Conservation (phyloP, 2,113 vertebrate genomes). For the crab-eating macaque (Macaca fascicularis) region DNA sequence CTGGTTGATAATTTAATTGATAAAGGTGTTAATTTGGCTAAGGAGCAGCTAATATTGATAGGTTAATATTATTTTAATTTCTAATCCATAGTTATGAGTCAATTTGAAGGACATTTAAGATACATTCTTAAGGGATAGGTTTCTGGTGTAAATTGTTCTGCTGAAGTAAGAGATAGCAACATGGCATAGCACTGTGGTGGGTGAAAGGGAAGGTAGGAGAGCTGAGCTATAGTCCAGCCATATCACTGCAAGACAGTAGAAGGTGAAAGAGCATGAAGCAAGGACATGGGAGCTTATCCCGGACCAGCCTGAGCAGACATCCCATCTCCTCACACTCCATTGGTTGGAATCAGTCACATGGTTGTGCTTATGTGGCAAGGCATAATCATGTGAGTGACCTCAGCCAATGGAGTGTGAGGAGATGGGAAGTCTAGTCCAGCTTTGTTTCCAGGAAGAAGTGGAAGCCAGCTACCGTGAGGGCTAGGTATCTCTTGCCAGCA, state of each 20-base stretch:
- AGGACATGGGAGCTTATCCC: too few species aligned
- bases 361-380: neutral
- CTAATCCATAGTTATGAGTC: neutral
- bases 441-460: neutral
- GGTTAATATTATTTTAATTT: conserved; percentile 18
- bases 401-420: too few species aligned
- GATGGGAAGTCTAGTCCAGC: neutral
- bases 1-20: neutral
- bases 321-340: neutral
- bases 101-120: neutral
- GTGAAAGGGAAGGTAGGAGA: neutral
- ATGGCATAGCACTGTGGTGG: neutral
- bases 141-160: neutral
- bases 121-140: neutral
- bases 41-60: neutral
- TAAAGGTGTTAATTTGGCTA: neutral
- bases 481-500: neutral
- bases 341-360: neutral
- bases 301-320: neutral
- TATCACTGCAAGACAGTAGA: neutral
- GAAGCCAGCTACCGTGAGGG: neutral
- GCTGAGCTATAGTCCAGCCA: neutral
- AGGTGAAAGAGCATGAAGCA: neutral
- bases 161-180: neutral
- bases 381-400: too few species aligned